These are phyloP conservation scores for Bicyclus anynana DNA, from an alignment of 1,140 invertebrate genomes.

Conservation along the genomic window DNA sequence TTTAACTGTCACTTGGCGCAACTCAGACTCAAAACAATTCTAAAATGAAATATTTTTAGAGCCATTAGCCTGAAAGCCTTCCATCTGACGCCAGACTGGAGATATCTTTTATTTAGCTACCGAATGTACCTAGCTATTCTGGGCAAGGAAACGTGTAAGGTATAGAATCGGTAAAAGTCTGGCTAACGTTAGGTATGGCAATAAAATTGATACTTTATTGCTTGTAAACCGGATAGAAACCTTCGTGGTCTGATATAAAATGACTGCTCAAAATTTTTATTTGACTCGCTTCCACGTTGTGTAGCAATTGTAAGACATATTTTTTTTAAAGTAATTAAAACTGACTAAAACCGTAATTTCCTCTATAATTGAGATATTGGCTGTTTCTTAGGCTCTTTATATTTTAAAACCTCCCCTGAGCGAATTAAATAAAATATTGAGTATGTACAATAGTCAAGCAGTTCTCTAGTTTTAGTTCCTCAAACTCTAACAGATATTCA, in stretches of 20 bases:
- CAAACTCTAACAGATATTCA: too few relatives aligned
- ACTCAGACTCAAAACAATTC: constrained; percentile 63
- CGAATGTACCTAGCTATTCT: constrained; percentile 13
- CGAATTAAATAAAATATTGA: too few relatives aligned
- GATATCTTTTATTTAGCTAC: constrained; percentile 32
- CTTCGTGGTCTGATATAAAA: not conserved
- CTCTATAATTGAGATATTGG: too few relatives aligned
- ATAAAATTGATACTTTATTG: not conserved
- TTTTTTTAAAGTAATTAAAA: not conserved
- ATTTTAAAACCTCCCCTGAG: too few relatives aligned
- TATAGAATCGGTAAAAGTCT: not conserved
- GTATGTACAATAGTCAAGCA: too few relatives aligned
- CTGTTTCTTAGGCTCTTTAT: too few relatives aligned
- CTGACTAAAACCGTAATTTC: not conserved
- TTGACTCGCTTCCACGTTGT: too few relatives aligned
- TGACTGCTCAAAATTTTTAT: too few relatives aligned
- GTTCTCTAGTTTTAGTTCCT: too few relatives aligned
- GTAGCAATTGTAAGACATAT: too few relatives aligned
- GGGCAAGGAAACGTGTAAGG: constrained; percentile 3
- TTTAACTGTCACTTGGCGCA: constrained; percentile 60
- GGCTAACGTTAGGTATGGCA: not conserved
- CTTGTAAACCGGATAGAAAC: not conserved
- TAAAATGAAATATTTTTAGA: constrained; percentile 70
- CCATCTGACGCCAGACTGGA: constrained; percentile 17
- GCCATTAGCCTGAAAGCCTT: constrained; percentile 41